Evolutionary conservation across 2,797 vertebrate genomes (phyloP), one percentile per base, ranked within the genome.

Genomic region (Sebastes aleutianus): DNA sequence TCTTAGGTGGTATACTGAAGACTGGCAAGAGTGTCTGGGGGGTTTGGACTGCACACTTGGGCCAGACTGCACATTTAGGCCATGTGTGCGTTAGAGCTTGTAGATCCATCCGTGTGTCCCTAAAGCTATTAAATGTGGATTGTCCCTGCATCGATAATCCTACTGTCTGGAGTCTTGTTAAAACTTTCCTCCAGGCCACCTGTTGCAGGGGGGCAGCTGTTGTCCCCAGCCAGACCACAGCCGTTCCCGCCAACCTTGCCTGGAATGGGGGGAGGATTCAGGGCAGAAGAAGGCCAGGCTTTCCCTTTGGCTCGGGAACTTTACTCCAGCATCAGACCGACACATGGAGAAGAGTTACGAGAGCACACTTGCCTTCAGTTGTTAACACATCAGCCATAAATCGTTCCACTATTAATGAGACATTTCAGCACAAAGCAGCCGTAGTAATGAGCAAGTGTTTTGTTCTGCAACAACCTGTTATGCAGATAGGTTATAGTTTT

Each of bases 131-230:
- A 90, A 79, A 85, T 82, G 79, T 82, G 86, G 91, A 86, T 90
- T 89, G 88, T 85, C 84, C 76, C 82, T 64, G 73, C 68, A 85
- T 86, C 20, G 87, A 85, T 94, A 91, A 94, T 93, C 88, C 83
- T 63, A 24, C 67, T 77, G 91, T 83, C 88, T 91, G 76, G 91
- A 80, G 82, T 70, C 89, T 89, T 89, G 91, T 95, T 92, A 90
- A 93, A 96, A 95, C 91, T 92, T 93, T 94, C 92, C 88, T 89
- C 88, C 70, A 56, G 79, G 70, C 92, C 95, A 95, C 93, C 95
- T 95, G 95, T 94, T 95, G 85, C 54, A 70, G 11, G 12, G 65
- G 53, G 87, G 84, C 95, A 95, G 94, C 94, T 96, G 95, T 86
- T 90, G 50, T 69, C 75, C 75, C 82, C 57, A 27, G 86, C 69